A percentile compares a stretch with the other conserved stretches of the same genome.
These are phyloP conservation scores for Orthonevra nobilis DNA, from an alignment of 2,888 invertebrate species.

Conservation along the genomic window DNA sequence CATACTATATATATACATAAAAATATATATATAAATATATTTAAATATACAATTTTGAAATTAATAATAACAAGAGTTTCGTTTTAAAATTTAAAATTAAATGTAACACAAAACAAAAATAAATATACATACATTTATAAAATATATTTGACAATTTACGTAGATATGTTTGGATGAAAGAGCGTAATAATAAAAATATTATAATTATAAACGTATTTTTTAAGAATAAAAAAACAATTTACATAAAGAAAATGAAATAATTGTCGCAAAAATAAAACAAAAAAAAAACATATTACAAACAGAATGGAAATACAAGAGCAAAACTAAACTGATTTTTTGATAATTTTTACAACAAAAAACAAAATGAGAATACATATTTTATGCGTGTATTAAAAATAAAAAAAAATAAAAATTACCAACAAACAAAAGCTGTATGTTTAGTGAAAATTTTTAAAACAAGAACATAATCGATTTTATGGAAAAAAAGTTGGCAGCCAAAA, in stretches of 20 bases:
- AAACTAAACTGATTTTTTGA: constrained; percentile 70
- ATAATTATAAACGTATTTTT: constrained; percentile 73
- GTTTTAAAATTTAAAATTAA: constrained; percentile 68
- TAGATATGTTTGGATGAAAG: constrained; percentile 62
- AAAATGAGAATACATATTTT: constrained; percentile 66
- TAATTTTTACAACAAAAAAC: constrained; percentile 71
- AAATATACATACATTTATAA: constrained; percentile 69
- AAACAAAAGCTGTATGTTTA: too few species aligned
- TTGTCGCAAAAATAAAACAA: constrained; percentile 74
- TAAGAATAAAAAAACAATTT: constrained; percentile 73
- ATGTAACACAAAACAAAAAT: constrained; percentile 64
- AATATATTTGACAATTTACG: constrained; percentile 63
- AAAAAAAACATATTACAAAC: constrained; percentile 32
- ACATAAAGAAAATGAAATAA: constrained; percentile 72
- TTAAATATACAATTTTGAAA: constrained; percentile 69
- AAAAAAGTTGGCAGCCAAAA: constrained; percentile 50
- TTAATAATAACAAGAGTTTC: constrained; percentile 68
- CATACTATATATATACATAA: too few species aligned
- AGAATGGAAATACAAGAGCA: constrained; percentile 52
- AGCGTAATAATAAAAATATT: constrained; percentile 52
- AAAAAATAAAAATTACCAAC: too few species aligned
- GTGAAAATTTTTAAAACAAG: constrained; percentile 34
- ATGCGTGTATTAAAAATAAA: too few species aligned
- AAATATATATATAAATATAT: too few species aligned
- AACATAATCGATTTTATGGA: constrained; percentile 40